Base-by-base conservation (phyloP, 30 jellyfish, hydroid and myxozoan genomes). In the Turritopsis rubra region DNA sequence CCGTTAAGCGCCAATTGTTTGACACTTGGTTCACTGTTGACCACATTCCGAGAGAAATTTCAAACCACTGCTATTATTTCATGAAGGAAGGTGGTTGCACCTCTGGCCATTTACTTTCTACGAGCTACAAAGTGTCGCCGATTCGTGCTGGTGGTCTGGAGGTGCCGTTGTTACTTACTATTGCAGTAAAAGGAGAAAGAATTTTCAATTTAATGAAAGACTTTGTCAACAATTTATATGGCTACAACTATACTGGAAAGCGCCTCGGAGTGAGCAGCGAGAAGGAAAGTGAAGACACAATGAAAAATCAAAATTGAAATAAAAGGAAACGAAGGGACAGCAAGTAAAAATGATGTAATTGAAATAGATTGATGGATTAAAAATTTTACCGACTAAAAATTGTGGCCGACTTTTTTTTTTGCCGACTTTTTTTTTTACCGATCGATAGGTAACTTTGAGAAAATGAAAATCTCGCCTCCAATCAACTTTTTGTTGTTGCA, bases 321-420 rank as follows among this genome's bases (percentile, higher is more conserved):
- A n/a, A 54, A 54, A 54, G 72, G 72, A 54, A n/a, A 54, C n/a
- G 72, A 54, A 54, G 72, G n/a, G n/a, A n/a, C n/a, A n/a, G n/a
- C n/a, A n/a, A n/a, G n/a, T n/a, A n/a, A n/a, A n/a, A n/a, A n/a
- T n/a, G n/a, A n/a, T n/a, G n/a, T n/a, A n/a, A n/a, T n/a, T n/a
- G n/a, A n/a, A n/a, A n/a, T n/a, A n/a, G n/a, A n/a, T n/a, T n/a
- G n/a, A n/a, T n/a, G n/a, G n/a, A n/a, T n/a, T n/a, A n/a, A n/a
- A n/a, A n/a, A n/a, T n/a, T n/a, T n/a, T n/a, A n/a, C n/a, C n/a
- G n/a, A n/a, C n/a, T n/a, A n/a, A n/a, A n/a, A n/a, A n/a, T n/a
- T n/a, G n/a, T n/a, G n/a, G n/a, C n/a, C n/a, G n/a, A n/a, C n/a
- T n/a, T n/a, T n/a, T n/a, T n/a, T n/a, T n/a, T n/a, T n/a, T n/a